Evolutionary conservation across 2,888 invertebrate genomes (phyloP).

Genomic region (Cephus spinipes): DNA sequence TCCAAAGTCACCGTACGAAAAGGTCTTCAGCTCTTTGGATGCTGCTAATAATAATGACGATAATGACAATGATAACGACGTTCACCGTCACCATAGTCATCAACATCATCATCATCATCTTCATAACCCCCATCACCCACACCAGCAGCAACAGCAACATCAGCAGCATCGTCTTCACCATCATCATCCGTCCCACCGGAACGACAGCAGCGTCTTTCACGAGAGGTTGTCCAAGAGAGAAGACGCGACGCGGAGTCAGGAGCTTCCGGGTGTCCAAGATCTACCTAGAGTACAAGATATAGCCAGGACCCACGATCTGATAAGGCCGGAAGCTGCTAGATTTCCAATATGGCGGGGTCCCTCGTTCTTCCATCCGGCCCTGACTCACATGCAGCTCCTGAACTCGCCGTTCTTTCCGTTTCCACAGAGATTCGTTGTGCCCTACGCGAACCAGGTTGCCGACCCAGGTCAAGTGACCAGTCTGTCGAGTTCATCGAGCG

Average conservation of each 20-base stretch:
- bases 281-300: conserved; percentile 33
- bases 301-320: conserved; percentile 45
- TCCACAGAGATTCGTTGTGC: conserved; percentile 54
- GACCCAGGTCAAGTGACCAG: conserved; percentile 47
- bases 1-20: conserved; percentile 55
- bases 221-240: conserved; percentile 48
- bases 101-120: neutral
- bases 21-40: conserved; percentile 55
- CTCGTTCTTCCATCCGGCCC: conserved; percentile 56
- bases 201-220: conserved; percentile 30
- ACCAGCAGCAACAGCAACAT: conserved; percentile 37
- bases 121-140: conserved; percentile 17
- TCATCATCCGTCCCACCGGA: conserved; percentile 2
- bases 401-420: conserved; percentile 60
- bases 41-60: conserved; percentile 54
- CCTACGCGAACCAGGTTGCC: conserved; percentile 55
- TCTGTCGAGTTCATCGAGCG: conserved; percentile 56
- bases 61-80: conserved; percentile 37
- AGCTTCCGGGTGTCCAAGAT: conserved; percentile 44
- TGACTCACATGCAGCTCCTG: conserved; percentile 59
- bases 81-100: neutral
- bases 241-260: conserved; percentile 45
- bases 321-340: conserved; percentile 56
- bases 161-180: conserved; percentile 17
- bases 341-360: conserved; percentile 60